Evolutionary conservation across 2,113 vertebrate species (phyloP).

Genomic region (Silurus asotus): DNA sequence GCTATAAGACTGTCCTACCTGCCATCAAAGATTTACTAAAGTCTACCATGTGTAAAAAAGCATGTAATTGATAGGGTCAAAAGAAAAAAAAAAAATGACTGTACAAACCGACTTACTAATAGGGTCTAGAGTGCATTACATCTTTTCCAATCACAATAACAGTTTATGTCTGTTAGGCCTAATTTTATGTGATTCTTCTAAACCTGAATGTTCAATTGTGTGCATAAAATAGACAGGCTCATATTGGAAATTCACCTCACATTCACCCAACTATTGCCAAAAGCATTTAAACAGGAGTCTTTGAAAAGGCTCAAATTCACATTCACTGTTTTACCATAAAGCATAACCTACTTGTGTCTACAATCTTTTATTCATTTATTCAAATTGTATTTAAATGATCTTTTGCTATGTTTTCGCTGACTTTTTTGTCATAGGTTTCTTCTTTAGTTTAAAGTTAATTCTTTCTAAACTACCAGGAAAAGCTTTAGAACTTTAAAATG

Average conservation of each 20-base stretch:
- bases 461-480: background rate
- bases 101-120: background rate
- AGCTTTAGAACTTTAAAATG: background rate
- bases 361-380: background rate
- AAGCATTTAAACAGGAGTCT: background rate
- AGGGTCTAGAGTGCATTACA: background rate
- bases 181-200: background rate
- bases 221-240: background rate
- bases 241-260: background rate
- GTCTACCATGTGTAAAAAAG: background rate
- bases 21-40: background rate
- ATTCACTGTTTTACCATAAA: background rate
- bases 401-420: background rate
- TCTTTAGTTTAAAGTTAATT: background rate
- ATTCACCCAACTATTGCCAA: background rate
- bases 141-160: background rate
- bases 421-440: background rate
- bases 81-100: too few species aligned
- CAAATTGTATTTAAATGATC: background rate
- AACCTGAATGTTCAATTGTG: background rate
- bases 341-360: background rate
- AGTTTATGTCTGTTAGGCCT: background rate
- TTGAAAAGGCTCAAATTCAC: conserved; percentile 2
- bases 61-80: background rate
- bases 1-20: background rate